Percentiles rank a stretch among this genome's conserved stretches.
These are phyloP conservation scores for Cyrtonyx montezumae DNA, from an alignment of 2,113 vertebrate species.

Conservation along the genomic window DNA sequence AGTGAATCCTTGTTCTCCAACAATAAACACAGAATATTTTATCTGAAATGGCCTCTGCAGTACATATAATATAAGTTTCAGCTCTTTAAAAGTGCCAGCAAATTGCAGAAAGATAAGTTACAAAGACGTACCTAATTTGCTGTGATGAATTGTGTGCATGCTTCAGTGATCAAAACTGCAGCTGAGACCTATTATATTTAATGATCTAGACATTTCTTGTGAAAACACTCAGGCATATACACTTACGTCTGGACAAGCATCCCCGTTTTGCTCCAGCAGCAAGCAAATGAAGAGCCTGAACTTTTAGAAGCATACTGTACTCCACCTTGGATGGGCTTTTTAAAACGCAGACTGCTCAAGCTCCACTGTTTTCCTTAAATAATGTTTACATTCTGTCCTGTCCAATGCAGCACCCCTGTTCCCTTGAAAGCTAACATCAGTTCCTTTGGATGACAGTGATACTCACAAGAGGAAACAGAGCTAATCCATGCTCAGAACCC, in stretches of 20 bases:
- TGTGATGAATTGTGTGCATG: constrained; percentile 83
- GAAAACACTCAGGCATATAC: constrained; percentile 76
- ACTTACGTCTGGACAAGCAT: constrained; percentile 62
- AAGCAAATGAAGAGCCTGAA: constrained; percentile 23
- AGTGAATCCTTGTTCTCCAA: constrained; percentile 52
- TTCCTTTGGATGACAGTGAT: constrained; percentile 44
- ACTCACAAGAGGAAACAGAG: constrained; percentile 9
- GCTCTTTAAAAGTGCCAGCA: constrained; percentile 53
- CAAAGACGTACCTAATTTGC: constrained; percentile 78
- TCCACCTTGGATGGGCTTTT: background rate
- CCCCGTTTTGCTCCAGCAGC: constrained; percentile 17
- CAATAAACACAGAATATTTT: constrained; percentile 53
- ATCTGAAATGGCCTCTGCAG: constrained; percentile 55
- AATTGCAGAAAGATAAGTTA: constrained; percentile 71
- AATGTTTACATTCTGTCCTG: background rate
- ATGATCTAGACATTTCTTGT: constrained; percentile 75
- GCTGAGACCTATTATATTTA: constrained; percentile 85
- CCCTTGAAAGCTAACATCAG: constrained; percentile 1
- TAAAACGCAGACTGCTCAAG: background rate
- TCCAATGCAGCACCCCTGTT: background rate
- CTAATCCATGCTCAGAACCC: background rate
- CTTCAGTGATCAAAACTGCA: constrained; percentile 79
- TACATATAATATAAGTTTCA: constrained; percentile 41
- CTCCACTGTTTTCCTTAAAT: background rate
- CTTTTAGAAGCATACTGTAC: background rate